Conservation (phyloP, 2,113 vertebrate species). For the Pogonocichla stellata region DNA sequence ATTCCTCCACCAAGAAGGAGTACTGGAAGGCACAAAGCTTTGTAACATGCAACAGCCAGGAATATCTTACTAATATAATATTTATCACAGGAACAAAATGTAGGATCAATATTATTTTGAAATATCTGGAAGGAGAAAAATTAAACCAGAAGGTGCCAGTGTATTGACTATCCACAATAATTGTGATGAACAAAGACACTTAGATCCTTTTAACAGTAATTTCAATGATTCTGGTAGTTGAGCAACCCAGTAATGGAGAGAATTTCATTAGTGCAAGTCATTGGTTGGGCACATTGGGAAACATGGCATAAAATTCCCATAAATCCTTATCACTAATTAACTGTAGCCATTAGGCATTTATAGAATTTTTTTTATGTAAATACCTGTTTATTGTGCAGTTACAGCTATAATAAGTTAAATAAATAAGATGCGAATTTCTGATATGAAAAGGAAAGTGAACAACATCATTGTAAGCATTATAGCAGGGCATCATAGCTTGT, state of each 20-base stretch:
- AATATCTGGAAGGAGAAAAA: not conserved
- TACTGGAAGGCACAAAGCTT: not conserved
- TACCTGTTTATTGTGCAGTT: not conserved
- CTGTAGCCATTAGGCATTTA: not conserved
- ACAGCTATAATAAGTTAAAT: not conserved
- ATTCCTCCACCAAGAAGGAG: not conserved
- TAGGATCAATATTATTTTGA: not conserved
- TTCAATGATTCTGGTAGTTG: not conserved
- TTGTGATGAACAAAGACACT: not conserved
- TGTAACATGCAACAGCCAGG: not conserved
- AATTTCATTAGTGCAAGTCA: not conserved
- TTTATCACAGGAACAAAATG: not conserved
- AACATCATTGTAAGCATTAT: not conserved
- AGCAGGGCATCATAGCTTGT: not conserved
- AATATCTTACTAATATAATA: not conserved
- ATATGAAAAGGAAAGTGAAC: not conserved
- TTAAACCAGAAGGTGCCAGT: not conserved
- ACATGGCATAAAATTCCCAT: not conserved
- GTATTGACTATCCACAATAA: not conserved
- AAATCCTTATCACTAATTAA: not conserved
- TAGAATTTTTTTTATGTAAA: not conserved
- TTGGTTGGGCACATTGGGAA: not conserved
- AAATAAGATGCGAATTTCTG: not conserved
- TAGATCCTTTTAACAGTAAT: not conserved
- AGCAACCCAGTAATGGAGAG: not conserved